phyloP scores from a whole-genome alignment of 2,888 invertebrate species.

The Himalopsyche japonica region DNA sequence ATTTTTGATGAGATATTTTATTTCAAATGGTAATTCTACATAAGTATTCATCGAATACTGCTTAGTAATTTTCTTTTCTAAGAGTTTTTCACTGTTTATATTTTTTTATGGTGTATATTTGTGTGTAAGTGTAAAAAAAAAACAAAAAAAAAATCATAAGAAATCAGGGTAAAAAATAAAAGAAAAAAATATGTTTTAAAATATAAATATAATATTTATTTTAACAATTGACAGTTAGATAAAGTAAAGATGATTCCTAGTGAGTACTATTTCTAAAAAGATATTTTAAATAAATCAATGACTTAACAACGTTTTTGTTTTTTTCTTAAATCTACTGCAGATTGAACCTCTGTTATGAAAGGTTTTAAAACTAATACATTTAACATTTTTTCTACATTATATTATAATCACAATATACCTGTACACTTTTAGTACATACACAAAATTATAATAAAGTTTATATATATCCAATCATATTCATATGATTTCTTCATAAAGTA shows the following conservation, averaged over 20 bases:
- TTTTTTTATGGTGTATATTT: not conserved
- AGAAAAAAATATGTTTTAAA: constrained; percentile 57
- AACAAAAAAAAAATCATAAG: constrained; percentile 5
- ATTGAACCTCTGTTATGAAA: not conserved
- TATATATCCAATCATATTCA: constrained; percentile 5
- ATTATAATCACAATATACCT: constrained; percentile 18
- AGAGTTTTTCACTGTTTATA: no score
- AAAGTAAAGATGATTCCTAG: constrained; percentile 45
- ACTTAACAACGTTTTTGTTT: constrained; percentile 44
- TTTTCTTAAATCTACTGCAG: constrained; percentile 7
- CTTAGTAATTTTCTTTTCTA: no score
- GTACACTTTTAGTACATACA: constrained; percentile 16
- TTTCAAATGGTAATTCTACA: no score
- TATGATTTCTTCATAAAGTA: constrained; percentile 4
- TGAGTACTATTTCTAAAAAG: constrained; percentile 54
- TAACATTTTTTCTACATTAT: constrained; percentile 12
- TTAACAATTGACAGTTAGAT: constrained; percentile 59
- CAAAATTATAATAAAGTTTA: not conserved
- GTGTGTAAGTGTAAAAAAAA: not conserved
- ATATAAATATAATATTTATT: constrained; percentile 65
- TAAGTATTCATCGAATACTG: no score
- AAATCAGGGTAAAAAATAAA: constrained; percentile 54
- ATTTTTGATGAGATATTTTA: no score
- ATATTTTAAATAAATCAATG: constrained; percentile 57
- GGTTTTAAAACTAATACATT: not conserved